Conservation (phyloP, 2,113 vertebrate species). For the Phrynocephalus versicolor region DNA sequence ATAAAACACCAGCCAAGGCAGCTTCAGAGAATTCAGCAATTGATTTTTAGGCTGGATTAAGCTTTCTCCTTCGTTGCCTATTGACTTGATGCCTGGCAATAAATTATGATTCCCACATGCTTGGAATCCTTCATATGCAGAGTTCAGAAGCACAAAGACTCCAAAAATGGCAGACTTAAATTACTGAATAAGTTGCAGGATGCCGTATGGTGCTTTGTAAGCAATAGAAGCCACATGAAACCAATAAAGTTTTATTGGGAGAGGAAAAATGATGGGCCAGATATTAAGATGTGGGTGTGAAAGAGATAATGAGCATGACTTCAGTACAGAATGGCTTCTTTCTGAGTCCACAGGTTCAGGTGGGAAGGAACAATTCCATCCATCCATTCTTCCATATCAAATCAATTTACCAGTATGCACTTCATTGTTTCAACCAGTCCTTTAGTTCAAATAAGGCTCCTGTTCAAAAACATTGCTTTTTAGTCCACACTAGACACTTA, state of each 20-base stretch:
- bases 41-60: slow-evolving; percentile 24
- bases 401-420: too few species aligned
- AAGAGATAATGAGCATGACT: too few species aligned
- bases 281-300: too few species aligned
- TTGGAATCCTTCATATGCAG: neutral
- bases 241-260: neutral
- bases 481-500: too few species aligned
- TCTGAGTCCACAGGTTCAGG: too few species aligned
- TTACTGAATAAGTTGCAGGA: neutral
- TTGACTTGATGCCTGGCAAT: neutral
- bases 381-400: too few species aligned
- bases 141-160: neutral
- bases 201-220: neutral
- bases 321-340: too few species aligned
- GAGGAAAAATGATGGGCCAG: neutral
- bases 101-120: slow-evolving; percentile 4
- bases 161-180: neutral
- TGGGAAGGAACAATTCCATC: too few species aligned
- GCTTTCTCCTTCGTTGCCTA: slow-evolving; percentile 12
- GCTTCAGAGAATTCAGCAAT: neutral
- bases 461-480: too few species aligned
- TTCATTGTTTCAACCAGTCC: too few species aligned
- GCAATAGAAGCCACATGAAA: neutral
- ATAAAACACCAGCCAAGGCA: neutral
- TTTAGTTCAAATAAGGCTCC: too few species aligned